phyloP scores from a whole-genome alignment of 2,888 invertebrate species.

The Bedellia somnulentella region DNA sequence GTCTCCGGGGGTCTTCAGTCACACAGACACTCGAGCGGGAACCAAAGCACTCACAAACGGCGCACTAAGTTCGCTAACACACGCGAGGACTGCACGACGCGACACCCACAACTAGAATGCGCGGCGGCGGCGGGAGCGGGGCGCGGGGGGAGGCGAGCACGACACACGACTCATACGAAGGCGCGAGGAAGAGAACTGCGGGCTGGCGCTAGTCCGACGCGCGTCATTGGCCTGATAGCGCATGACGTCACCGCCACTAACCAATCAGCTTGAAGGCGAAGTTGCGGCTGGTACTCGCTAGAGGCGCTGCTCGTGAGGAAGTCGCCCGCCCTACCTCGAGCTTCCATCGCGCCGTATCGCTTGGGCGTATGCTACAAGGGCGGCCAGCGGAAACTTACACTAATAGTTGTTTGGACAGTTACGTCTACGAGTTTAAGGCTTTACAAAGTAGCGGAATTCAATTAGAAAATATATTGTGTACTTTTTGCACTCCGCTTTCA shows the following conservation, averaged over 20 bases:
- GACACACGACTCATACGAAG: slow-evolving; percentile 52
- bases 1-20: slow-evolving; percentile 40
- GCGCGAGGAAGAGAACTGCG: slow-evolving; percentile 54
- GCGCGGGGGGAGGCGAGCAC: slow-evolving; percentile 38
- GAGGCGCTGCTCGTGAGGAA: slow-evolving; percentile 37
- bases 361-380: slow-evolving; percentile 52
- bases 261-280: slow-evolving; percentile 28
- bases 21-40: slow-evolving; percentile 57
- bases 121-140: slow-evolving; percentile 41
- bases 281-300: slow-evolving; percentile 25
- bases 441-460: too few species aligned
- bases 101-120: slow-evolving; percentile 61
- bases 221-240: slow-evolving; percentile 39
- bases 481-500: too few species aligned
- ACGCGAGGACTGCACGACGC: slow-evolving; percentile 58
- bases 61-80: slow-evolving; percentile 54
- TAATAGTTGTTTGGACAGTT: too few species aligned
- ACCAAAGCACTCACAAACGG: slow-evolving; percentile 55
- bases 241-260: slow-evolving; percentile 39
- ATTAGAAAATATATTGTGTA: too few species aligned
- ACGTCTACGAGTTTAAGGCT: too few species aligned
- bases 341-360: slow-evolving; percentile 37
- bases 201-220: slow-evolving; percentile 38
- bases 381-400: slow-evolving; percentile 23
- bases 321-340: slow-evolving; percentile 51